These are phyloP conservation scores for Bothrops jararaca DNA, from an alignment of 2,113 vertebrate species.

Conservation along the genomic window DNA sequence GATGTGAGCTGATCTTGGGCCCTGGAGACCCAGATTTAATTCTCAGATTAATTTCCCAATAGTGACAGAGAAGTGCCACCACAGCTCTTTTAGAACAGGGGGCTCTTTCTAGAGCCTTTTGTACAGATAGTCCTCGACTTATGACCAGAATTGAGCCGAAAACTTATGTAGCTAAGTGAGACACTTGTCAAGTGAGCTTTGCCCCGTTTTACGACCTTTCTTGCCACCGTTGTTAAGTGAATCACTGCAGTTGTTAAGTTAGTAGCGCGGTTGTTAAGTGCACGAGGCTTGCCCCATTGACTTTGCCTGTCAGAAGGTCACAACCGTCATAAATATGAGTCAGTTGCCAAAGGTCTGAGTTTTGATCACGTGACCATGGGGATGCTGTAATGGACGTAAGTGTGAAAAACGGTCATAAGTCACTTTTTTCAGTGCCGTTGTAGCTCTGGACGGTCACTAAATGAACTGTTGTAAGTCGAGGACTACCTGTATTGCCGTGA, in stretches of 20 bases:
- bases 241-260: not conserved
- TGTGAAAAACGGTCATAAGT: not conserved
- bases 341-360: not conserved
- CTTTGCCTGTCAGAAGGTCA: not conserved
- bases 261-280: not conserved
- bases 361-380: not conserved
- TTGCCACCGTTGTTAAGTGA: not conserved
- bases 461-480: not conserved
- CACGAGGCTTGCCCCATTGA: not conserved
- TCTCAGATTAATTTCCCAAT: not conserved
- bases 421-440: not conserved
- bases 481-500: not conserved
- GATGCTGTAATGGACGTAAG: not conserved
- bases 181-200: not conserved
- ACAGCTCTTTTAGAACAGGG: not conserved
- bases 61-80: not conserved
- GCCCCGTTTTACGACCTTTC: not conserved
- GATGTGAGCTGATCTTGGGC: not conserved
- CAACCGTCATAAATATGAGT: not conserved
- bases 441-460: not conserved
- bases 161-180: not conserved
- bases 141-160: no score
- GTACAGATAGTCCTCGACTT: no score
- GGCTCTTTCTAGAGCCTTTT: no score
- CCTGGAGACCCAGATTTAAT: not conserved